Base-by-base conservation (phyloP, 2,797 vertebrate species). In the Diglossa cyanea region DNA sequence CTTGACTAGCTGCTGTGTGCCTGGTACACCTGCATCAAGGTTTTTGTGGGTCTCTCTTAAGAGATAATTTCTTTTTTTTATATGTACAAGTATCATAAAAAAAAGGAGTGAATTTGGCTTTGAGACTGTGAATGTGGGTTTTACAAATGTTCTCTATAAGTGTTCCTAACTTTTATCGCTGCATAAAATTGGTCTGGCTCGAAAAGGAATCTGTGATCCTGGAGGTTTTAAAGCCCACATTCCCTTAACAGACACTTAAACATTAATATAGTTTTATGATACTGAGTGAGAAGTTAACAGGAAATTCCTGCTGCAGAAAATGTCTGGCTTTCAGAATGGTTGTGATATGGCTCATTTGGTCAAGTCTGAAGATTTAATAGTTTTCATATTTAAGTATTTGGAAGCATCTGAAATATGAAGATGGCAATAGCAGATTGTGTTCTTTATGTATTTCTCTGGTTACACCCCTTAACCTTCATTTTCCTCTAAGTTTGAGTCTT, bases 231-330 rank as follows among this genome's bases (percentile, higher is more conserved):
- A 75, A 81, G 45, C 44, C 55, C 23, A 21, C 26, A 50, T 88
- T 96, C 80, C 79, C 82, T 67, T 88, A 88, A 35, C 48, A 84
- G 82, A 17, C 85, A 81, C 58, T 86, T 83, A 83, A 92, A 83
- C 13, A 62, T 65, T 90, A 79, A 80, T 87, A 23, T 1, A 30
- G 48, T 48, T 94, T 93, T 90, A 68, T 70, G 51, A 35, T 37
- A 70, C 44, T 9, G 30, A n/a, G 20, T 48, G 68, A 50, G 72
- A 80, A 31, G 45, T 24, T 75, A 54, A 39, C 17, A 8, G 19
- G 33, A 79, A 85, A 82, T 54, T 66, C 24, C 24, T 60, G 16
- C 45, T 51, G 85, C 51, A 82, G 81, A 75, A 83, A 75, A 71
- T 30, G 61, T 26, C 68, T 94, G 72, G 25, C 24, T 80, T 93